Percentiles rank a stretch among this genome's conserved stretches.
Evolutionary conservation across 1,140 invertebrate species (phyloP).

Genomic region (Hyphantria cunea): DNA sequence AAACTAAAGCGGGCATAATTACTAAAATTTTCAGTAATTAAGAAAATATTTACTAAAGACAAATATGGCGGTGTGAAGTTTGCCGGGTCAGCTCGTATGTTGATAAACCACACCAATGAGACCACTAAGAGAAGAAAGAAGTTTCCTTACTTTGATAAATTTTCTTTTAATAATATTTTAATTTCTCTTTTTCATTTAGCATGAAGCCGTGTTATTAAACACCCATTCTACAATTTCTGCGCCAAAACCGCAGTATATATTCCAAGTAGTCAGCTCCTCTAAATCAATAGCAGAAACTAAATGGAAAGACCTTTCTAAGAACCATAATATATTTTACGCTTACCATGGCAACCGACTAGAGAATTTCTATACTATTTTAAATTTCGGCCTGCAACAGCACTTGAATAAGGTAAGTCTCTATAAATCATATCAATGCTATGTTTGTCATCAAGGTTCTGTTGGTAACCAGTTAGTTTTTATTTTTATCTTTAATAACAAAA

Average conservation of each 20-base stretch:
- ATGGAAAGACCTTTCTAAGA: constrained; percentile 82
- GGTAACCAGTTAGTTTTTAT: no score
- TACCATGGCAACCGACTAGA: constrained; percentile 91
- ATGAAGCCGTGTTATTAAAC: constrained; percentile 79
- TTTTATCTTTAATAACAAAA: neutral
- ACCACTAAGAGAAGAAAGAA: no score
- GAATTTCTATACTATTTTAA: constrained; percentile 91
- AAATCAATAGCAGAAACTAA: constrained; percentile 82
- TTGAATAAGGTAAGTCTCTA: constrained; percentile 86
- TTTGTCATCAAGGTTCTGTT: neutral
- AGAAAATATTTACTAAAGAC: no score
- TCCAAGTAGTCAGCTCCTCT: constrained; percentile 83
- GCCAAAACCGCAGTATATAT: constrained; percentile 84
- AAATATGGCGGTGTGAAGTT: no score
- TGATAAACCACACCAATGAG: no score
- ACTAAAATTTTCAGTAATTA: no score
- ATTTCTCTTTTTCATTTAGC: constrained; percentile 62
- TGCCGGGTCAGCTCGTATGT: no score
- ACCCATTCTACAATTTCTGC: constrained; percentile 75
- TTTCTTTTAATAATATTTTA: no score
- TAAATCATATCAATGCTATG: neutral
- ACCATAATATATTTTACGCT: constrained; percentile 85
- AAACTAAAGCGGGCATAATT: no score
- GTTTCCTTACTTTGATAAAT: no score
- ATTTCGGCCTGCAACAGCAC: constrained; percentile 89